These are phyloP conservation scores for Picus viridis DNA, from an alignment of 2,797 vertebrate species.

Conservation along the genomic window DNA sequence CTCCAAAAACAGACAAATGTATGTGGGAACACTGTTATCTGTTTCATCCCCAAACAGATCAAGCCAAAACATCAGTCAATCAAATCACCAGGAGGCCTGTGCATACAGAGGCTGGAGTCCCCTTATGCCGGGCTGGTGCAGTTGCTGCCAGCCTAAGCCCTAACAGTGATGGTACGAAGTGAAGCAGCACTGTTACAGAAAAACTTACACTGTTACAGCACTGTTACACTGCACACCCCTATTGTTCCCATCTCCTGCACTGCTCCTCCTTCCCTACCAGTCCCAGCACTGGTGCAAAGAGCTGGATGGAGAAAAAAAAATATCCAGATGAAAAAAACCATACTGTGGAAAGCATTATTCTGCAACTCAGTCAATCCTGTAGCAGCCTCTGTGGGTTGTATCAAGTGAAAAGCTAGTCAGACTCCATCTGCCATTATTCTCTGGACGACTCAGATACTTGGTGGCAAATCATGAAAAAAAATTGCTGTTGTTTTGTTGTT, in stretches of 20 bases:
- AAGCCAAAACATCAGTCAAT: not conserved
- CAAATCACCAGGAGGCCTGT: not conserved
- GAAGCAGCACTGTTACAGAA: not conserved
- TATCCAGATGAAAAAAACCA: not conserved
- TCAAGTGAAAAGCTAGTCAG: not conserved
- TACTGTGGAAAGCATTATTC: not conserved
- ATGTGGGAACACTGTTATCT: fast-evolving
- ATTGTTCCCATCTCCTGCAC: not conserved
- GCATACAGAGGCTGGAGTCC: not conserved
- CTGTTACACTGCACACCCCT: not conserved
- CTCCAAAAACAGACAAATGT: not conserved
- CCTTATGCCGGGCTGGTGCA: not conserved
- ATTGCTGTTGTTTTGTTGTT: fast-evolving
- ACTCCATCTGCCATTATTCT: not conserved
- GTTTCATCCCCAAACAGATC: not conserved
- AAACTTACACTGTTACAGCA: not conserved
- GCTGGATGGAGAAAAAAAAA: not conserved
- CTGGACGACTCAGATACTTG: not conserved
- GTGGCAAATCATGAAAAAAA: not conserved
- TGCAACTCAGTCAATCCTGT: not conserved
- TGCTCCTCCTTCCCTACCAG: fast-evolving
- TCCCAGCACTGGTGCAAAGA: not conserved
- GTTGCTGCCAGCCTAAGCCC: not conserved
- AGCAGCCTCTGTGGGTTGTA: not conserved
- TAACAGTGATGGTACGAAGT: not conserved